Evolutionary conservation across 1,140 invertebrate species (phyloP).

Genomic region (Phocides pigmalion): DNA sequence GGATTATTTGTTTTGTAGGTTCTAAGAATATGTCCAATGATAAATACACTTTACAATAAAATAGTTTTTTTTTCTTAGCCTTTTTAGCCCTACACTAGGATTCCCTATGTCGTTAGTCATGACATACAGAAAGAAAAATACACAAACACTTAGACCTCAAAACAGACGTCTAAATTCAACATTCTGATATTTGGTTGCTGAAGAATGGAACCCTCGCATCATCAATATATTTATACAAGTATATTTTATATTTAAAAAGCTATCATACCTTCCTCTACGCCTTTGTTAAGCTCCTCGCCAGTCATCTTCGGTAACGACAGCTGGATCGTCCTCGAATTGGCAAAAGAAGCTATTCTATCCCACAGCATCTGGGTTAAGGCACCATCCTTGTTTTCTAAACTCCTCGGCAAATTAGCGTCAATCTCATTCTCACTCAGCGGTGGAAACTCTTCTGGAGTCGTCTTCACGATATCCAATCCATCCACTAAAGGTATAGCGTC

Average conservation of each 20-base stretch:
- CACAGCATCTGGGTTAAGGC: slow-evolving; percentile 88
- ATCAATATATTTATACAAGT: too few species aligned
- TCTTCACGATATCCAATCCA: slow-evolving; percentile 86
- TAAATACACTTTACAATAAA: too few species aligned
- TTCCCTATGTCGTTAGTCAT: too few species aligned
- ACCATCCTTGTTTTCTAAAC: slow-evolving; percentile 86
- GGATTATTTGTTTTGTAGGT: too few species aligned
- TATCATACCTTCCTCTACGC: slow-evolving; percentile 89
- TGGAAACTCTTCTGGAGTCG: slow-evolving; percentile 71
- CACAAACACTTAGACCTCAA: too few species aligned
- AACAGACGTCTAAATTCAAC: too few species aligned
- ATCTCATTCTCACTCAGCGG: slow-evolving; percentile 86
- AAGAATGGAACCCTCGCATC: too few species aligned
- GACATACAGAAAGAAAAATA: too few species aligned
- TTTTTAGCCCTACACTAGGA: too few species aligned
- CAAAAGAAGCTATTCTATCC: slow-evolving; percentile 88
- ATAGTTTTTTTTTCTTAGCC: too few species aligned
- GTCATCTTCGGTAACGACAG: slow-evolving; percentile 89
- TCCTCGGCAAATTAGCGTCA: slow-evolving; percentile 86
- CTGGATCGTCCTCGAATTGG: slow-evolving; percentile 90
- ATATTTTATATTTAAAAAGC: neutral
- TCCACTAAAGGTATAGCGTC: slow-evolving; percentile 87
- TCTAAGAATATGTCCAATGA: too few species aligned
- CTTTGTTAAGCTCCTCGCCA: slow-evolving; percentile 87
- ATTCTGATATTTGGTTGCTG: too few species aligned